Base-by-base conservation (phyloP, 2,888 invertebrate genomes). In the Dusona sp. region DNA sequence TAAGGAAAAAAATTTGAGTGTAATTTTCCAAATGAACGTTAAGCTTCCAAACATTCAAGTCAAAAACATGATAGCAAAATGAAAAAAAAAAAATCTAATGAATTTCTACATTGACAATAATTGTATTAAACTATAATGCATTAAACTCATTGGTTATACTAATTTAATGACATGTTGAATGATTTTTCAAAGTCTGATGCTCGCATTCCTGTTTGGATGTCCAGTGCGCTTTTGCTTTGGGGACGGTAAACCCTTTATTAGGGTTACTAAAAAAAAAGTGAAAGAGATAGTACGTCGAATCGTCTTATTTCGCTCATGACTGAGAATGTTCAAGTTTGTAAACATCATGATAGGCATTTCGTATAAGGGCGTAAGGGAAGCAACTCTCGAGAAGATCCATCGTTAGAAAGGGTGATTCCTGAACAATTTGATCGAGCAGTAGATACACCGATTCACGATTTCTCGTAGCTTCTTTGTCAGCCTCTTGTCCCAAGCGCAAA, bases 351-450 rank as follows among this genome's bases (percentile, higher is more conserved):
- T 99, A 99, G 91, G 99, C 99, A 94, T 99, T 99, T 84, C 99
- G 96, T 92, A 99, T 98, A 77, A 99, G 96, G 33, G 99, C 99
- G 93, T 99, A 99, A 0, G 99, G 99, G 94, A 99, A 99, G 94
- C 99, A 99, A 16, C 99, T 99, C 94, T 99, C 99, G 89, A 99
- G 95, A 88, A 99, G 95, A 95, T 99, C 99, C 99, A 99, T 99
- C 0, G 99, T 99, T 36, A 99, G 95, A 95, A 99, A 99, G 19
- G 99, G 99, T 19, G 99, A 99, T 94, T 99, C 98, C 94, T 99
- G 98, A 64, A 99, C 99, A 94, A 99, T 98, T 95, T 99, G 97
- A 95, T 99, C 99, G 3, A 99, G 95, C 48, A 99, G 95, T 80
- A 99, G 96, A 95, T 99, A 99, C 57, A 99, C 98, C 0, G 99